These are phyloP conservation scores for Zaprionus camerounensis DNA, from an alignment of 1,140 invertebrate genomes.

Conservation along the genomic window DNA sequence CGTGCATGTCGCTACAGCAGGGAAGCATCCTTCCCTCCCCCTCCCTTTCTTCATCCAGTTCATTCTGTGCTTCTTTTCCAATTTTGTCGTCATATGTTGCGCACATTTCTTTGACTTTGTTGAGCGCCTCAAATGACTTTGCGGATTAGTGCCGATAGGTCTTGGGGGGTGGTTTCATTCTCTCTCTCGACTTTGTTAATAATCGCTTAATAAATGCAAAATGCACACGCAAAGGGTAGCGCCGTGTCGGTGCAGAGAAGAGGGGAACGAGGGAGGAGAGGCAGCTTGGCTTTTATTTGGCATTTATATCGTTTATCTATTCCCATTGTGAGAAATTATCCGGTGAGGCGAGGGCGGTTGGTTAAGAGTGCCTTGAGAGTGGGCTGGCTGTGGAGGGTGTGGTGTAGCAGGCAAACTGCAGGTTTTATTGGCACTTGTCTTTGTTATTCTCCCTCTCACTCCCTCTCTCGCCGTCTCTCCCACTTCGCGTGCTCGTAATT, in stretches of 20 bases:
- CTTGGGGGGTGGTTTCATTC: slow-evolving; percentile 42
- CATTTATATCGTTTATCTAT: slow-evolving; percentile 81
- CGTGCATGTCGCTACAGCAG: slow-evolving; percentile 51
- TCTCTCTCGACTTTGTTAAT: slow-evolving; percentile 65
- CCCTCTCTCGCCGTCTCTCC: background rate
- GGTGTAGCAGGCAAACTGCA: background rate
- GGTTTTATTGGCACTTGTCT: slow-evolving; percentile 40
- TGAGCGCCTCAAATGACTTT: slow-evolving; percentile 71
- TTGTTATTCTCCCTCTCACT: background rate
- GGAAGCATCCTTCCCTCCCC: slow-evolving; percentile 28
- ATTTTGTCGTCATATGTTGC: slow-evolving; percentile 76
- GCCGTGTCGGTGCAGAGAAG: background rate
- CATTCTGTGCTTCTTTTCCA: background rate
- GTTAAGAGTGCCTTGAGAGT: background rate
- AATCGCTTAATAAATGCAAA: slow-evolving; percentile 84
- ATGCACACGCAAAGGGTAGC: slow-evolving; percentile 60
- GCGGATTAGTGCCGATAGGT: slow-evolving; percentile 65
- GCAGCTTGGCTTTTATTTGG: slow-evolving; percentile 57
- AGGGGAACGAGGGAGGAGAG: background rate
- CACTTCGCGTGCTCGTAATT: slow-evolving; percentile 13
- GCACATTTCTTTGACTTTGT: slow-evolving; percentile 56
- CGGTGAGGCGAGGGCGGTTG: background rate
- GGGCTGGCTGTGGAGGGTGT: slow-evolving; percentile 5
- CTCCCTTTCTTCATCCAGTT: background rate
- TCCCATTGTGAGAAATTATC: slow-evolving; percentile 51